A percentile compares a stretch with the other conserved stretches of the same genome.
These are phyloP conservation scores for Tachuris rubrigastra DNA, from an alignment of 2,113 vertebrate species.

Conservation along the genomic window DNA sequence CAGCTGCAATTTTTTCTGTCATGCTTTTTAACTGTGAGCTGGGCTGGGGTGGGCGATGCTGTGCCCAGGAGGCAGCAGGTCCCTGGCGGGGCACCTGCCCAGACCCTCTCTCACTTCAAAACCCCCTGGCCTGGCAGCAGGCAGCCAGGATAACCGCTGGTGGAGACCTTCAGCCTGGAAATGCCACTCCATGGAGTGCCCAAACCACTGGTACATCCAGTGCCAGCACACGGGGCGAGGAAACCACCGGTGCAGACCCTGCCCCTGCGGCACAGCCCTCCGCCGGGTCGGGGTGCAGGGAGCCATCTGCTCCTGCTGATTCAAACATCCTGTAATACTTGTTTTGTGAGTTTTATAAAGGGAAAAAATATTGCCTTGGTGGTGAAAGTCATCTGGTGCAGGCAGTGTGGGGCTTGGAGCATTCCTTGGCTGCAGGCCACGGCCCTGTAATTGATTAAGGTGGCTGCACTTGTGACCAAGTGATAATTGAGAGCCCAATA, in stretches of 20 bases:
- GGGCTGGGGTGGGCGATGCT: background rate
- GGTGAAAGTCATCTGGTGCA: background rate
- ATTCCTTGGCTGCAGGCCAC: background rate
- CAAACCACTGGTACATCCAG: background rate
- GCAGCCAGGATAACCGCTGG: background rate
- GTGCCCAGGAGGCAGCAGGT: background rate
- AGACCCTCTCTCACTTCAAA: background rate
- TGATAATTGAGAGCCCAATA: conserved; percentile 38
- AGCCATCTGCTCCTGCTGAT: background rate
- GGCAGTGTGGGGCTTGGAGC: background rate
- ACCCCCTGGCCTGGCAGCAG: background rate
- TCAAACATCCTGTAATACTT: background rate
- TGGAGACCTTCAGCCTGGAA: background rate
- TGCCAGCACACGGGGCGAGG: background rate
- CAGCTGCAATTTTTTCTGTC: background rate
- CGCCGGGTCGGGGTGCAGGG: rapidly evolving
- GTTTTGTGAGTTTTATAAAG: background rate
- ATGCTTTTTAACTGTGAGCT: background rate
- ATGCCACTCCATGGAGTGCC: rapidly evolving
- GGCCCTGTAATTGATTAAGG: conserved; percentile 15
- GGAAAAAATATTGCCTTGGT: background rate
- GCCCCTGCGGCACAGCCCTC: background rate
- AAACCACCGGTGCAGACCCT: background rate
- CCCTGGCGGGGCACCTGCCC: background rate
- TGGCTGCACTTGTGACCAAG: background rate